Evolutionary conservation across 2,113 vertebrate genomes (phyloP).

Genomic region (Ceyx margarethae): DNA sequence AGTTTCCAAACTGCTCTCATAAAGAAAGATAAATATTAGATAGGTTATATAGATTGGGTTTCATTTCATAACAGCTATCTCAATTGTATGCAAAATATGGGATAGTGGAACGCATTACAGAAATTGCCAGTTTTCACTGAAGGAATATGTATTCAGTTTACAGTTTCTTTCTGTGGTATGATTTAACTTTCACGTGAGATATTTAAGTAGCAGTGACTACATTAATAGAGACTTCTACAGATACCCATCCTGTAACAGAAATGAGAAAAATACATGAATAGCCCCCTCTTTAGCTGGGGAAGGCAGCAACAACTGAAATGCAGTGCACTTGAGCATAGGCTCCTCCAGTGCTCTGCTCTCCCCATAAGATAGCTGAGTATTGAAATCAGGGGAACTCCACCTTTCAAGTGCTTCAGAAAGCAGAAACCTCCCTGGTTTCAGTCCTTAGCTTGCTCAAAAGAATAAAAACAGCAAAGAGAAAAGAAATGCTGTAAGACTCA

Average conservation of each 20-base stretch:
- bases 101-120: conserved; percentile 8
- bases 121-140: conserved; percentile 9
- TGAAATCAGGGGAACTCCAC: neutral
- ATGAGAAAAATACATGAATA: neutral
- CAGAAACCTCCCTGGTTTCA: neutral
- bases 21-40: conserved; percentile 54
- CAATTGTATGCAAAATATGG: conserved; percentile 45
- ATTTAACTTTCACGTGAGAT: conserved; percentile 2
- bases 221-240: neutral
- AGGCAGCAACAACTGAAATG: neutral
- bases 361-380: neutral
- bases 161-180: neutral
- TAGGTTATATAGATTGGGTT: neutral
- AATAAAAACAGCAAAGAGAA: conserved; percentile 15
- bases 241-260: neutral
- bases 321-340: neutral
- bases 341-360: neutral
- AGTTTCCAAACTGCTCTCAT: conserved; percentile 55
- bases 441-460: conserved; percentile 51
- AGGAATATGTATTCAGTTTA: neutral
- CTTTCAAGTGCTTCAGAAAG: conserved; percentile 33
- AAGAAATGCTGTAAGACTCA: conserved; percentile 32
- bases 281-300: neutral
- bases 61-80: conserved; percentile 42
- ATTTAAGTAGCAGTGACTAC: neutral